Percentiles rank a stretch among this genome's conserved stretches.
Conservation (phyloP, 2,888 invertebrate species). For the Mamestra brassicae region DNA sequence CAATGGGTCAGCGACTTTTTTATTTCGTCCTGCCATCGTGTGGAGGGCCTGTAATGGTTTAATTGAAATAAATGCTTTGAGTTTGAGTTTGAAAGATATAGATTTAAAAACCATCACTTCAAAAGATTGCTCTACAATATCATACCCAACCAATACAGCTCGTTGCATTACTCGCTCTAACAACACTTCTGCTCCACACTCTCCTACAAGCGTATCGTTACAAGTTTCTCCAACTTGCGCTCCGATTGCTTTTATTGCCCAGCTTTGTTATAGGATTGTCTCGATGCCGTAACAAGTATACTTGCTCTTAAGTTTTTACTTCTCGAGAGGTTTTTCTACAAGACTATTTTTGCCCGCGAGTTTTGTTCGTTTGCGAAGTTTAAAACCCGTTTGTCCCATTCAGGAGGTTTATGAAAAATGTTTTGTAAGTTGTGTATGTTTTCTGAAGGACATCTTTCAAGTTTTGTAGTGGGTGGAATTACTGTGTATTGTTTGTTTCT, state of each 20-base stretch:
- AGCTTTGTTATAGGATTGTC: slow-evolving; percentile 40
- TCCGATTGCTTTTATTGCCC: slow-evolving; percentile 60
- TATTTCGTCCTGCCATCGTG: no score
- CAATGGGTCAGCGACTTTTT: no score
- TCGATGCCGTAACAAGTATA: slow-evolving; percentile 45
- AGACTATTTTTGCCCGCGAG: slow-evolving; percentile 23
- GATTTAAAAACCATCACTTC: no score
- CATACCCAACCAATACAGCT: background rate
- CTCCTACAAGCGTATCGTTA: slow-evolving; percentile 18
- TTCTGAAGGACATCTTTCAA: background rate
- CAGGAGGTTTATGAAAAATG: background rate
- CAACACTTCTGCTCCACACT: background rate
- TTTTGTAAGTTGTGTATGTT: background rate
- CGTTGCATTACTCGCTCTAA: background rate
- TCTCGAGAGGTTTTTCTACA: slow-evolving; percentile 28
- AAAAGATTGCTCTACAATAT: background rate
- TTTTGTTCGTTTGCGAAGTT: slow-evolving; percentile 21
- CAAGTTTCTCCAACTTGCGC: slow-evolving; percentile 52
- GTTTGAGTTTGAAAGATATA: no score
- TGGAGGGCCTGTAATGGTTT: no score
- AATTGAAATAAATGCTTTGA: no score
- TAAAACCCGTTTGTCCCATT: slow-evolving; percentile 14
- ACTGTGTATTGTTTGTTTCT: no score
- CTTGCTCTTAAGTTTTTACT: slow-evolving; percentile 48
- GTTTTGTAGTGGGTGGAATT: background rate